These are phyloP conservation scores for Biston stratarius DNA, from an alignment of 2,888 invertebrate genomes.

Conservation along the genomic window DNA sequence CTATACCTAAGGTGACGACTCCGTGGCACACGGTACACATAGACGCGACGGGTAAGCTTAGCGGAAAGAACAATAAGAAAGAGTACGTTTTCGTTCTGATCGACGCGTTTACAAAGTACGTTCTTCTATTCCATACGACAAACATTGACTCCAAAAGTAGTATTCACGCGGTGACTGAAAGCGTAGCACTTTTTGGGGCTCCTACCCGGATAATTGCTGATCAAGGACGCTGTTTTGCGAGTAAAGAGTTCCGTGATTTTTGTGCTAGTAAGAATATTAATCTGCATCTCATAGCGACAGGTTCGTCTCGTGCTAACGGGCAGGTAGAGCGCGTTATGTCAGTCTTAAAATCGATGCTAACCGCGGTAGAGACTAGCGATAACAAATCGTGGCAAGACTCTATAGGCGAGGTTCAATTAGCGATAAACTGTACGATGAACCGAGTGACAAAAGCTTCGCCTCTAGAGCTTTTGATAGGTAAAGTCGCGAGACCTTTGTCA, in stretches of 20 bases:
- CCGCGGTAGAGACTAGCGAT: neutral
- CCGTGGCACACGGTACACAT: neutral
- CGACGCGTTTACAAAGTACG: slow-evolving; percentile 18
- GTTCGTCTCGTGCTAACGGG: slow-evolving; percentile 43
- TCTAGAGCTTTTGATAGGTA: slow-evolving; percentile 46
- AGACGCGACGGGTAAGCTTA: slow-evolving; percentile 3
- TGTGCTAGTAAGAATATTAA: slow-evolving; percentile 37
- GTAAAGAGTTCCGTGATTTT: slow-evolving; percentile 39
- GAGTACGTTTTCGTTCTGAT: slow-evolving; percentile 16
- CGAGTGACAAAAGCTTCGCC: slow-evolving; percentile 43
- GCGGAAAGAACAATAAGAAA: slow-evolving; percentile 14
- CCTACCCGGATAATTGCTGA: neutral
- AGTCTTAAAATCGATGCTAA: neutral
- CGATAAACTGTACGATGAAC: slow-evolving; percentile 43
- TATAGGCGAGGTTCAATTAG: slow-evolving; percentile 43
- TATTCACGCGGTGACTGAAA: neutral
- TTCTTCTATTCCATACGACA: neutral
- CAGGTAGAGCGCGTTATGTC: slow-evolving; percentile 46
- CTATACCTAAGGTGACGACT: neutral
- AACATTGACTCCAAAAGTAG: neutral
- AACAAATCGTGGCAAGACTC: slow-evolving; percentile 38
- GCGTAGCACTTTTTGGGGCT: neutral
- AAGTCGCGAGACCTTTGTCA: slow-evolving; percentile 28
- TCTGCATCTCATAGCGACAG: slow-evolving; percentile 46
- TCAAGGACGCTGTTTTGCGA: slow-evolving; percentile 28